These are phyloP conservation scores for Brachyhypopomus occidentalis DNA, from an alignment of 2,113 vertebrate genomes.

Conservation along the genomic window DNA sequence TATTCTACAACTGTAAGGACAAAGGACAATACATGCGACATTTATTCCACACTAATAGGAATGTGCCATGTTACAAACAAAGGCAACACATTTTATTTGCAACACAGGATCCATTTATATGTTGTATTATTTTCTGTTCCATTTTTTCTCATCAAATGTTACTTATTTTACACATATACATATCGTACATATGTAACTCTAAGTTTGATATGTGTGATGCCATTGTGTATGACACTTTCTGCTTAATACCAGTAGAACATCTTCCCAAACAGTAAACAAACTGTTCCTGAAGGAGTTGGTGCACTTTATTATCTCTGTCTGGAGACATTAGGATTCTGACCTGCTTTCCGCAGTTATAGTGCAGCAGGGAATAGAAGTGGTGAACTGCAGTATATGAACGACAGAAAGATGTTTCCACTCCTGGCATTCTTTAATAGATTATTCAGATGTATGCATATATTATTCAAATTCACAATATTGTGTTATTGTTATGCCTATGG, in stretches of 20 bases:
- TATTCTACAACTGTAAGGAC: not conserved
- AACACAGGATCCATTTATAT: no score
- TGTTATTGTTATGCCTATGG: slow-evolving; percentile 57
- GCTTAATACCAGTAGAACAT: not conserved
- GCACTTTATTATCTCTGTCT: not conserved
- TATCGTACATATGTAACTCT: no score
- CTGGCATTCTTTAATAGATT: slow-evolving; percentile 31
- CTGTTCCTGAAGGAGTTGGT: not conserved
- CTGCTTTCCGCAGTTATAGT: not conserved
- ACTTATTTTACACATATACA: no score
- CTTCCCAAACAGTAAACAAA: slow-evolving; percentile 3
- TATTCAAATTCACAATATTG: slow-evolving; percentile 57
- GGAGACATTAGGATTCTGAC: not conserved
- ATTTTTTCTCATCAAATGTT: no score
- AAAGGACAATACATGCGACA: not conserved
- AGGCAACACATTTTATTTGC: not conserved
- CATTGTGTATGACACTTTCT: not conserved
- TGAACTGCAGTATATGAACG: not conserved
- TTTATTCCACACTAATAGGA: not conserved
- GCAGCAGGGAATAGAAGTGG: slow-evolving; percentile 18
- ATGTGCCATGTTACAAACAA: not conserved
- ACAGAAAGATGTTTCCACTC: slow-evolving; percentile 27
- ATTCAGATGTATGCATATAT: slow-evolving; percentile 54
- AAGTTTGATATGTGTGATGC: not conserved
- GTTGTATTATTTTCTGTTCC: no score